Conservation (phyloP, 2,888 invertebrate genomes). For the Gibbula magus region DNA sequence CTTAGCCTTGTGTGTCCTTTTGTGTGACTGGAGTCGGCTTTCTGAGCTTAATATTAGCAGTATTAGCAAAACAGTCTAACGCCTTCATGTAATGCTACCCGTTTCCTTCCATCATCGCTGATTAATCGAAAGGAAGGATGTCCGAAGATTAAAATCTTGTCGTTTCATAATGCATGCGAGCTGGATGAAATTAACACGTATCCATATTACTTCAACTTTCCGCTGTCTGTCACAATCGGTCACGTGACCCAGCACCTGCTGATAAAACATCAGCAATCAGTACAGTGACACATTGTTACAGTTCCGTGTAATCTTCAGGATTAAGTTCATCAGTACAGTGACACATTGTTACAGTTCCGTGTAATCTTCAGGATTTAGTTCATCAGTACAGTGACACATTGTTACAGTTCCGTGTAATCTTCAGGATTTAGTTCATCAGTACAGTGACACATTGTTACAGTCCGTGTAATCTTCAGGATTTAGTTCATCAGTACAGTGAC, state of each 20-base stretch:
- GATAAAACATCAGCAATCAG: not conserved
- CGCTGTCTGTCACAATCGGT: not conserved
- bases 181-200: not conserved
- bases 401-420: too few species aligned
- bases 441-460: too few species aligned
- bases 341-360: too few species aligned
- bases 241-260: not conserved
- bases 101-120: not conserved
- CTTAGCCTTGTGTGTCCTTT: too few species aligned
- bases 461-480: too few species aligned
- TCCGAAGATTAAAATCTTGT: conserved; percentile 1
- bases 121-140: not conserved
- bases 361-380: too few species aligned
- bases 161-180: conserved; percentile 5
- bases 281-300: too few species aligned
- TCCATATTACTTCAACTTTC: not conserved
- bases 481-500: too few species aligned
- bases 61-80: not conserved
- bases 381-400: too few species aligned
- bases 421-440: too few species aligned
- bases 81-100: conserved; percentile 8
- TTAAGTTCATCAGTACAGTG: too few species aligned
- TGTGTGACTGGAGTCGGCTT: not conserved
- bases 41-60: not conserved
- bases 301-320: too few species aligned